phyloP scores from a whole-genome alignment of 2,888 invertebrate species.

The Odontomyia ornata region DNA sequence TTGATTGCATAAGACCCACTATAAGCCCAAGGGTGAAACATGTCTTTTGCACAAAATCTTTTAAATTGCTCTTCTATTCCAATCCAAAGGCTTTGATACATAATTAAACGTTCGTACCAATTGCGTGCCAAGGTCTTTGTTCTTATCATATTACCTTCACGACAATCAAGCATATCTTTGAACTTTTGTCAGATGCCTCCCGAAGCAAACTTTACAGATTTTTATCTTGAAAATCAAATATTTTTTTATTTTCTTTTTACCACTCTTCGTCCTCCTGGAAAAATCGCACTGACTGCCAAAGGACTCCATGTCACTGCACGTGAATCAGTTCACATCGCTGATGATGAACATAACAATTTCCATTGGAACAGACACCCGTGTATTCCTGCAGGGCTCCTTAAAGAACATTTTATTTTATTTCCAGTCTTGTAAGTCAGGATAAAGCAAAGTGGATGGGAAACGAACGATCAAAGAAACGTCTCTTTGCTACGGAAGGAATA shows the following conservation, averaged over 20 bases:
- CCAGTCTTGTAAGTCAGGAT: constrained; percentile 9
- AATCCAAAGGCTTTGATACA: too few species aligned
- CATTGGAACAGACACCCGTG: not conserved
- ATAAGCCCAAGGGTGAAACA: too few species aligned
- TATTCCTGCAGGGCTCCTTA: constrained; percentile 25
- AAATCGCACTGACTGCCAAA: too few species aligned
- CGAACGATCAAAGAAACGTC: constrained; percentile 30
- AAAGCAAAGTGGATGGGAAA: constrained; percentile 19
- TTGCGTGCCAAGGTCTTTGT: too few species aligned
- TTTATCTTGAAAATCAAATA: not conserved
- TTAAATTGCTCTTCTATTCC: too few species aligned
- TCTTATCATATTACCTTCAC: too few species aligned
- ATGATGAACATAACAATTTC: constrained; percentile 24
- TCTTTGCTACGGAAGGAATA: constrained; percentile 29
- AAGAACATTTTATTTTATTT: constrained; percentile 26
- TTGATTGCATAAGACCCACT: too few species aligned
- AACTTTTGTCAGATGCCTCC: too few species aligned
- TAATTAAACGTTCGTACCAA: too few species aligned
- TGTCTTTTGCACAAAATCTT: too few species aligned
- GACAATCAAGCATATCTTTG: too few species aligned
- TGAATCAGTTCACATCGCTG: constrained; percentile 1
- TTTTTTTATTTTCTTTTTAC: not conserved
- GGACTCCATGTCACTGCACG: not conserved
- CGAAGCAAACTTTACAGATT: not conserved
- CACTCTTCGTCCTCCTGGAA: too few species aligned